These are phyloP conservation scores for Myoxocephalus aenaeus DNA, from an alignment of 2,797 vertebrate genomes.

Conservation along the genomic window DNA sequence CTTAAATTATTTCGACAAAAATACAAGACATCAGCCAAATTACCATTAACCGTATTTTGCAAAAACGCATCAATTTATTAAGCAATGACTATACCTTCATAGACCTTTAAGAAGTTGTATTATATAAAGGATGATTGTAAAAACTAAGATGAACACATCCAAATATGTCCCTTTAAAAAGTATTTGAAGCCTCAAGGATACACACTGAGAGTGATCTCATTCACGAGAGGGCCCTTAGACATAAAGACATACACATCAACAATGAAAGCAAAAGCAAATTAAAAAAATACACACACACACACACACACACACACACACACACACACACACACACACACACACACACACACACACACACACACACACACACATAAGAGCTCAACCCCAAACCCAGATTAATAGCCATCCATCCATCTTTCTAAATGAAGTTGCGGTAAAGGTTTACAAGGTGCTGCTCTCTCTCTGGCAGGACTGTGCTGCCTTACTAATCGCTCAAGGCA, in stretches of 20 bases:
- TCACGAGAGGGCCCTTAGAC: background rate
- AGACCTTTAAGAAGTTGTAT: background rate
- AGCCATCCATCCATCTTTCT: background rate
- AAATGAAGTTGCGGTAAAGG: background rate
- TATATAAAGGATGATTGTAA: background rate
- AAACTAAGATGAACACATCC: background rate
- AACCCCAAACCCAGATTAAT: background rate
- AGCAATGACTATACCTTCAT: background rate
- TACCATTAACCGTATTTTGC: background rate
- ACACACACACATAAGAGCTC: background rate
- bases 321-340: background rate
- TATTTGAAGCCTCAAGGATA: background rate
- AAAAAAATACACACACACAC: background rate
- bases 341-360: background rate
- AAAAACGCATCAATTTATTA: background rate
- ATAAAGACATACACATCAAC: background rate
- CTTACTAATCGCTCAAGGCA: background rate
- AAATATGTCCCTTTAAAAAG: background rate
- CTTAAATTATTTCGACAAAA: background rate
- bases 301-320: background rate
- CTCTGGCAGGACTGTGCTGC: slow-evolving; percentile 6
- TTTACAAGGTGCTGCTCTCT: slow-evolving; percentile 13
- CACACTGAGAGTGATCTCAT: background rate
- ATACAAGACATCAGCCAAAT: background rate
- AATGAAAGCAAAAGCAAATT: background rate